Evolutionary conservation across 2,113 vertebrate genomes (phyloP), one percentile per base, ranked within the genome.

Genomic region (Spheniscus mendiculus): DNA sequence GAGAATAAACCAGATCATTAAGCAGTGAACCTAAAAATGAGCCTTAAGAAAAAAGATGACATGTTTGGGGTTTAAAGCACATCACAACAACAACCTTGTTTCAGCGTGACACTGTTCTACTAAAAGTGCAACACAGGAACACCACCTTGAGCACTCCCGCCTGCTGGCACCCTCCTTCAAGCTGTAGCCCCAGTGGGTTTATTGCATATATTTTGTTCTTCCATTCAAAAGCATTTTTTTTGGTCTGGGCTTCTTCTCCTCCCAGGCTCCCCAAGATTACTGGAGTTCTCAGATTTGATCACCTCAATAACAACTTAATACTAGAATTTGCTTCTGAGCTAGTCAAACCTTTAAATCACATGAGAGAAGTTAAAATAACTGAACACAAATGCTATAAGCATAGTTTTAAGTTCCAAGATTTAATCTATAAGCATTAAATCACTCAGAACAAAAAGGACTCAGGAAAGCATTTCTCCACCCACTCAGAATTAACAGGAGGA

Each of bases 61-160:
- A 66, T 7, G 17, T 40, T 10, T 32, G 15, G 14, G 50, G n/a
- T 59, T 83, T 52, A 52, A 78, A 81, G 53, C 21, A 72, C 27
- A 76, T 67, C 81, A 80, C 42, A 86, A 34, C 20, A 67, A 22
- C 55, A 53, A 40, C 58, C 71, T 47, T n/a, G n/a, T n/a, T 65
- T 23, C 63, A 55, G 26, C 1, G 0, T 30, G n/a, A 90, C 40
- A 7, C 15, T 38, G 52, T 14, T 66, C 61, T 49, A 22, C 44
- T 50, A 3, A 3, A 86, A 38, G 26, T 5, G 30, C 61, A 69
- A 23, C 59, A 25, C 0, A 0, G 62, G 21, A 80, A 70, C n/a
- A 67, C 20, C 49, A 23, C 9, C 36, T 10, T 27, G 19, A 79
- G 15, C 14, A 11, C 30, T 56, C 47, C 12, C 47, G 82, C 56